Evolutionary conservation across 1,140 invertebrate species (phyloP), one percentile per base, ranked within the genome.

Genomic region (Manduca sexta): DNA sequence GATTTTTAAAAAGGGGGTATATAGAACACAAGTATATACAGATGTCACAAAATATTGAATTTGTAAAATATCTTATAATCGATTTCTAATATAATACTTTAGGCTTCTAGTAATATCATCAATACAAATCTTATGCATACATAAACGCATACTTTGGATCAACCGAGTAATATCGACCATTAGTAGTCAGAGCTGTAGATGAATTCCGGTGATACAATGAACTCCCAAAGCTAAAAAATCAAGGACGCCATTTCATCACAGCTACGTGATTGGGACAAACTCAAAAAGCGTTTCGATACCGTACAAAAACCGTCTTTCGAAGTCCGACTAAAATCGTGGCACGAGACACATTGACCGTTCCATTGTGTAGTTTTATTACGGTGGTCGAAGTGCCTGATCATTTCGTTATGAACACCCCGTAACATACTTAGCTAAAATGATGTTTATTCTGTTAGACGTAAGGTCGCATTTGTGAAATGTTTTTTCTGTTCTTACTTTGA

Each of bases 321-420:
- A 18, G 49, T 57, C 53, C 51, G 56, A 74, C 63, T 63, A 64
- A 73, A 74, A 74, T 74, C 58, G 63, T 77, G 74, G 77, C 77
- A 81, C 77, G 74, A 78, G 77, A 70, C 74, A 77, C 66, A 70
- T 67, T 70, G 69, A 68, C 68, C 70, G 64, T 58, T 60, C 50
- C 56, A 69, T 69, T 78, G 62, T 73, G 48, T 73, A 60, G 56
- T 78, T 72, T 74, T 77, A 70, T 74, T 74, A 64, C 49, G 50
- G 43, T 17, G 51, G 51, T 47, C 54, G 53, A 48, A 60, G 56
- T 60, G 60, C 59, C 63, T 68, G 60, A 69, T 61, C 60, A 69
- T 70, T 77, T 74, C 61, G 62, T 70, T 68, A 73, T 60, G 66
- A 64, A 59, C 71, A 72, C 64, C 60, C 46, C 58, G 43, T 55